These are phyloP conservation scores for Chrosomus eos DNA, from an alignment of 2,797 vertebrate species.

Conservation along the genomic window DNA sequence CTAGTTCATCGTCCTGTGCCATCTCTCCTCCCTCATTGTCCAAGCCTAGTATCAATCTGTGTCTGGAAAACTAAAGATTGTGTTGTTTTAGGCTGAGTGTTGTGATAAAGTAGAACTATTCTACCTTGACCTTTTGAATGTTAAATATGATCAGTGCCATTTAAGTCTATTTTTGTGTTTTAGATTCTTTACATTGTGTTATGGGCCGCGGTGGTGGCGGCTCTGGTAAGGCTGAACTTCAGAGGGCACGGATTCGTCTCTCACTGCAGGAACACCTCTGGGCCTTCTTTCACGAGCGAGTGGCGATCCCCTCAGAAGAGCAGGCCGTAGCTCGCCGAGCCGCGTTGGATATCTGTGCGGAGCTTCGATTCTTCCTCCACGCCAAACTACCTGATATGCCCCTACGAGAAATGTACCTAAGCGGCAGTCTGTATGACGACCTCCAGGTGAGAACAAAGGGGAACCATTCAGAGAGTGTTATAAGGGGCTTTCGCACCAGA, in stretches of 20 bases:
- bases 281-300: slow-evolving; percentile 86
- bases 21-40: background rate
- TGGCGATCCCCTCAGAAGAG: slow-evolving; percentile 87
- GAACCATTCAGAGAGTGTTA: background rate
- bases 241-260: slow-evolving; percentile 84
- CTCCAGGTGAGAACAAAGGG: slow-evolving; percentile 83
- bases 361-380: slow-evolving; percentile 91
- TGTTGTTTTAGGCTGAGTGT: background rate
- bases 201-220: slow-evolving; percentile 64
- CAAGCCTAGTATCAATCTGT: background rate
- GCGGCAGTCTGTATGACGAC: slow-evolving; percentile 95
- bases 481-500: background rate
- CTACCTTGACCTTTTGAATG: background rate
- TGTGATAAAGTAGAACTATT: background rate
- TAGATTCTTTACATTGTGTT: slow-evolving; percentile 73
- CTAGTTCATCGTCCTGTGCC: background rate
- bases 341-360: slow-evolving; percentile 93
- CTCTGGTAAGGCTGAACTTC: slow-evolving; percentile 68
- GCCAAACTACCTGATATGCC: slow-evolving; percentile 97
- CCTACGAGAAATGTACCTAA: slow-evolving; percentile 96
- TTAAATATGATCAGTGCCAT: background rate
- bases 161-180: background rate
- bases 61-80: background rate
- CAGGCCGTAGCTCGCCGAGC: slow-evolving; percentile 90
- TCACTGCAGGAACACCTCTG: slow-evolving; percentile 94